A percentile compares a stretch with the other conserved stretches of the same genome.
These are phyloP conservation scores for Parauchenoglanis punctatus DNA, from an alignment of 2,797 vertebrate genomes.

Conservation along the genomic window DNA sequence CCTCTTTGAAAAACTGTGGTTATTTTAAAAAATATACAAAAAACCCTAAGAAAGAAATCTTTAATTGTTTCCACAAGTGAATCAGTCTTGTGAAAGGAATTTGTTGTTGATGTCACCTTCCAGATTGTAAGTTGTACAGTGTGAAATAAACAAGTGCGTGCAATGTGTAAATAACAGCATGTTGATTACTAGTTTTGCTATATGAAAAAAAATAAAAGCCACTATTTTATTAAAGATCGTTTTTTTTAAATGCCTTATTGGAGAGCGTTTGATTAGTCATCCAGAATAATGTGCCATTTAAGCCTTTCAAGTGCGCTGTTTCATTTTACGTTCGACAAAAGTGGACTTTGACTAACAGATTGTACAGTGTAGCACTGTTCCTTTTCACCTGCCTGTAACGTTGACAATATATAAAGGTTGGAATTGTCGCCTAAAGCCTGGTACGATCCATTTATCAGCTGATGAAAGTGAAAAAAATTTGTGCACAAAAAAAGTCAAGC, in stretches of 20 bases:
- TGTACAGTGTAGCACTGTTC: conserved; percentile 40
- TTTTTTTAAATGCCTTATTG: conserved; percentile 82
- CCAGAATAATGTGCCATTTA: conserved; percentile 45
- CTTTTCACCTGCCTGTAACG: conserved; percentile 35
- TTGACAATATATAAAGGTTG: conserved; percentile 30
- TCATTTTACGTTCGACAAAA: conserved; percentile 46
- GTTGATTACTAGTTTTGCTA: conserved; percentile 97
- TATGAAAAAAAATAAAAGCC: conserved; percentile 91
- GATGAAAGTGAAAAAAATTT: background rate
- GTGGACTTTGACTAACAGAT: conserved; percentile 48
- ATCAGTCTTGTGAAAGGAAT: conserved; percentile 80
- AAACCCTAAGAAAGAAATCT: conserved; percentile 70
- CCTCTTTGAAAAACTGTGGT: conserved; percentile 83
- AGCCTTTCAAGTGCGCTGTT: conserved; percentile 41
- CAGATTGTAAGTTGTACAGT: conserved; percentile 86
- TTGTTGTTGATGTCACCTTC: conserved; percentile 86
- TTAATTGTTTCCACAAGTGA: conserved; percentile 73
- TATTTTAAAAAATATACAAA: conserved; percentile 65
- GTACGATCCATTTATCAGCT: conserved; percentile 13
- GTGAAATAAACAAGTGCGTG: conserved; percentile 86
- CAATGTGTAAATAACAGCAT: conserved; percentile 95
- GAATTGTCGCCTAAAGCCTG: conserved; percentile 17
- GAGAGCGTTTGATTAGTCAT: conserved; percentile 64
- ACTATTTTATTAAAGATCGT: conserved; percentile 98
- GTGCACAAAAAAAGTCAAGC: background rate